Conservation (phyloP, 2,888 invertebrate genomes). For the Lasioglossum vierecki region DNA sequence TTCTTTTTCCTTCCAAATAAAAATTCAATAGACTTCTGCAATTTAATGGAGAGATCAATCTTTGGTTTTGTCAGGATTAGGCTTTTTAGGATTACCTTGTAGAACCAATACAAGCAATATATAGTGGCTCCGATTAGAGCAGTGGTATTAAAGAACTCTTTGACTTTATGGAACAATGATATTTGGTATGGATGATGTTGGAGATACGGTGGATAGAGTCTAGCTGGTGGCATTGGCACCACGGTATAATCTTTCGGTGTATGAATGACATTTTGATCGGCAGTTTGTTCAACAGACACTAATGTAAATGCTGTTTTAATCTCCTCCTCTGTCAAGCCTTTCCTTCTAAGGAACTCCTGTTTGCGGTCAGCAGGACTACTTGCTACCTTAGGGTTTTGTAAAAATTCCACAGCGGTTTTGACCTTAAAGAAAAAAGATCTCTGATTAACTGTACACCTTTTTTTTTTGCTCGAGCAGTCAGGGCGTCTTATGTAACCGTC, state of each 20-base stretch:
- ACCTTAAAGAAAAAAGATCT: conserved; percentile 85
- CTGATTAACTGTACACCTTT: conserved; percentile 2
- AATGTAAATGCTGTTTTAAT: conserved; percentile 90
- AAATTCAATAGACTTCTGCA: conserved; percentile 87
- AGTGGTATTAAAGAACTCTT: conserved; percentile 89
- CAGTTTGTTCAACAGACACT: conserved; percentile 80
- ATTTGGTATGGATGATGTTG: conserved; percentile 77
- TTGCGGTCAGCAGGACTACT: conserved; percentile 91
- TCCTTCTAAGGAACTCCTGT: conserved; percentile 90
- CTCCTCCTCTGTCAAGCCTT: conserved; percentile 91
- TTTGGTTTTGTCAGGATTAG: not conserved
- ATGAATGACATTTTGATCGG: conserved; percentile 60
- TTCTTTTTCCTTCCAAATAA: conserved; percentile 89
- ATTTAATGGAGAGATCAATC: conserved; percentile 55
- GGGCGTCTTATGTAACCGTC: conserved; percentile 27
- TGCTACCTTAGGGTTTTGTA: conserved; percentile 93
- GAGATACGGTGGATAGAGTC: conserved; percentile 69
- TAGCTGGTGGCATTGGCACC: conserved; percentile 75
- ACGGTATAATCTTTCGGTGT: conserved; percentile 73
- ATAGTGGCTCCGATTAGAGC: conserved; percentile 91
- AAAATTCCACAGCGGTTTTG: conserved; percentile 93
- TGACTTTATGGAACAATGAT: conserved; percentile 85
- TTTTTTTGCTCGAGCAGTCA: not conserved
- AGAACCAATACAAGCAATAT: conserved; percentile 92
- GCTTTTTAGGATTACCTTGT: conserved; percentile 87